Base-by-base conservation (phyloP, 2,113 vertebrate genomes). In the Toxotes chatareus region DNA sequence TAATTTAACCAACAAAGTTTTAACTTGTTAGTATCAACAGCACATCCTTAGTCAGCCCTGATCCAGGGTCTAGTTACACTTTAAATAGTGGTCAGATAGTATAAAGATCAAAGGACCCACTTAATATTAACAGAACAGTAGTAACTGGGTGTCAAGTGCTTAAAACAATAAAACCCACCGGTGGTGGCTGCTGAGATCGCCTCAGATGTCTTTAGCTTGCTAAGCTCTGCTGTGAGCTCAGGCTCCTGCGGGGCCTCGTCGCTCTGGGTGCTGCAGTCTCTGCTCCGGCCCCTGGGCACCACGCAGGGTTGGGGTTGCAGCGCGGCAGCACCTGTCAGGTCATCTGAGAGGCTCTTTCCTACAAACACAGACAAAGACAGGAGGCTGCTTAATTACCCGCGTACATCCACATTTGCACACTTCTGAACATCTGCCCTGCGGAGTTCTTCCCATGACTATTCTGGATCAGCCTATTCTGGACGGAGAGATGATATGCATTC, bases 211-310 rank as follows among this genome's bases (percentile, higher is more conserved):
- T 82, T 78, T 7, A 57, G 47, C 57, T 70, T 55, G 65, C 38
- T 2, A 0, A 63, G n/a, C 57, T 93, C 87, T 63, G 79, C 80
- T 12, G 31, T 55, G 72, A 46, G 36, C 36, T 80, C 31, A 5
- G 73, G 21, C 57, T 89, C 90, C 16, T 84, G 93, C 0, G 75
- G 46, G 0, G 8, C 73, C n/a, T 89, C 85, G 0, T 99, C 96
- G 0, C 97, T 97, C 81, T 98, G 98, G 1, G 97, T 98, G 91
- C 96, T 95, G 70, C 94, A 95, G 7, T 98, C 97, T 87, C 94
- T 93, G 85, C 96, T 97, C 55, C 92, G 88, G 0, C 89, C 91
- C 87, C 94, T 95, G 74, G 93, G 57, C 14, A 93, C 90, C 63
- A 5, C 90, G 65, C 65, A 82, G 85, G 60, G 87, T 23, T 34